Percentiles rank a stretch among this genome's conserved stretches.
phyloP scores from a whole-genome alignment of 2,113 vertebrate species.

The Emydocephalus ijimae region DNA sequence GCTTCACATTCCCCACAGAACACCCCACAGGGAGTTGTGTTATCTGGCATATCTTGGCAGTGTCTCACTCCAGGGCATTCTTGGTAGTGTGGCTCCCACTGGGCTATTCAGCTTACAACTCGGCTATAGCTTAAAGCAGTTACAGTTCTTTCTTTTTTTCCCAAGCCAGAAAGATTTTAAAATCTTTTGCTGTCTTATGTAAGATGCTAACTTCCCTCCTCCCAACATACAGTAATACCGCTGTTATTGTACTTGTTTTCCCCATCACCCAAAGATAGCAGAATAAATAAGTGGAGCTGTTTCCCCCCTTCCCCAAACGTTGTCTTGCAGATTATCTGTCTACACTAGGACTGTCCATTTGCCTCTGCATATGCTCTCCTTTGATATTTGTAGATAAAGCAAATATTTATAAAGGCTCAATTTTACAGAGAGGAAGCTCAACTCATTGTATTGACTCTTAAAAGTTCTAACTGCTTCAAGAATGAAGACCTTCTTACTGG shows the following conservation, averaged over 20 bases:
- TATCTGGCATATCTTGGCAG: background rate
- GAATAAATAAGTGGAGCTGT: background rate
- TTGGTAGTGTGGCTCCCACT: background rate
- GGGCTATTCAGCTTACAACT: background rate
- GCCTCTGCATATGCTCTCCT: background rate
- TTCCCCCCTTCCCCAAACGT: background rate
- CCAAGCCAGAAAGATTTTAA: background rate
- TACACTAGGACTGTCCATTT: background rate
- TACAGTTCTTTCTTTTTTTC: background rate
- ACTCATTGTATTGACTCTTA: background rate
- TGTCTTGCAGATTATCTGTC: background rate
- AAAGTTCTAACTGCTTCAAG: background rate
- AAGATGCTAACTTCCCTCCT: background rate
- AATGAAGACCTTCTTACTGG: background rate
- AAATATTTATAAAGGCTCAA: background rate
- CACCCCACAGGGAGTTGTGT: background rate
- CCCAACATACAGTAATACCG: no score
- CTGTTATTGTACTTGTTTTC: background rate
- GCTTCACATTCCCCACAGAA: background rate
- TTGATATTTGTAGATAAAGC: background rate
- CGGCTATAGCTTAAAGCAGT: background rate
- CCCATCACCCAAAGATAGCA: background rate
- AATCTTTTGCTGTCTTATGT: background rate
- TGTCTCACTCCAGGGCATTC: background rate
- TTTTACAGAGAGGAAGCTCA: background rate